Evolutionary conservation across 2,888 invertebrate genomes (phyloP).

Genomic region (Sinopyrophorus schimmeli): DNA sequence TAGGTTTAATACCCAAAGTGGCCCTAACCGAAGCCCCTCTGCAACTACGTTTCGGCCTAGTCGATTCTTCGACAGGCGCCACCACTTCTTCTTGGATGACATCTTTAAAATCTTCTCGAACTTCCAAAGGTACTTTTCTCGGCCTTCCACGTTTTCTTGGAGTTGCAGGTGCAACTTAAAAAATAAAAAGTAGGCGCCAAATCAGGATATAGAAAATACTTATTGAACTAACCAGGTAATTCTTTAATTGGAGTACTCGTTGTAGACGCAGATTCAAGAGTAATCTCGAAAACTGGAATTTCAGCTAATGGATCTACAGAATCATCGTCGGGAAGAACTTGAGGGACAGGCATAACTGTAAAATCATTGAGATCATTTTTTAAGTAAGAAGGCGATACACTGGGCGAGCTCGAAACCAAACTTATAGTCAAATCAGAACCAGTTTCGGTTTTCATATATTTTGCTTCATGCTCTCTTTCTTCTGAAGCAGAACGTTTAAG

Average conservation of each 20-base stretch:
- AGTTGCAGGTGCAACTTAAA: conserved; percentile 34
- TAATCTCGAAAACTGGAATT: conserved; percentile 42
- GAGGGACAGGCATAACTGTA: neutral
- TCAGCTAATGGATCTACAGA: conserved; percentile 39
- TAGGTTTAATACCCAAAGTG: conserved; percentile 52
- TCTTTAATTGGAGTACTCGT: neutral
- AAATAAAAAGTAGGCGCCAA: conserved; percentile 4
- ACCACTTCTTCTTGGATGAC: conserved; percentile 34
- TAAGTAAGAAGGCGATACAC: neutral
- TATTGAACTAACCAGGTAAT: conserved; percentile 15
- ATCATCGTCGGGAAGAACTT: conserved; percentile 27
- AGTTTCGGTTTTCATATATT: conserved; percentile 28
- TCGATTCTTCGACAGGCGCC: conserved; percentile 36
- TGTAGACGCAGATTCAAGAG: conserved; percentile 33
- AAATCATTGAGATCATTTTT: no score
- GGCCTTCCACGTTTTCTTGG: conserved; percentile 59
- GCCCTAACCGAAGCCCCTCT: conserved; percentile 51
- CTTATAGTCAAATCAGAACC: conserved; percentile 31
- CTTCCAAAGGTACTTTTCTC: conserved; percentile 55
- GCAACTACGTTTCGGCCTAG: conserved; percentile 54
- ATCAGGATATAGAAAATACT: conserved; percentile 1
- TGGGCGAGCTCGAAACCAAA: conserved; percentile 18
- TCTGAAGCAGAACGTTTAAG: conserved; percentile 26
- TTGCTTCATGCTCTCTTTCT: conserved; percentile 26
- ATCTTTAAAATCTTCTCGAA: conserved; percentile 50